These are phyloP conservation scores for Anguilla japonica DNA, from an alignment of 2,113 vertebrate species.

Conservation along the genomic window DNA sequence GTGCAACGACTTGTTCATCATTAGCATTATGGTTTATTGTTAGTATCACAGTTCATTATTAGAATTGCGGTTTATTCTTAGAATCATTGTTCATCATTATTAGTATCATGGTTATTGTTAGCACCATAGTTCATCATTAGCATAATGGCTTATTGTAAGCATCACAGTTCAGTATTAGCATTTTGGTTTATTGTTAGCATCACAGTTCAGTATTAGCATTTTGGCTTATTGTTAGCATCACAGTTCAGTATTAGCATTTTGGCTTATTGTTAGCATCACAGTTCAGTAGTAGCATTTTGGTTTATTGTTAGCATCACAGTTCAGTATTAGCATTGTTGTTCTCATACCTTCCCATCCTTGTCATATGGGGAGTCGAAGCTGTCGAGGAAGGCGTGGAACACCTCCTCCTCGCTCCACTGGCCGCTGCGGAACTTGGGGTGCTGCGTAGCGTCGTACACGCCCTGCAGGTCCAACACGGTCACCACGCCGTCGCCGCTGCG, in stretches of 20 bases:
- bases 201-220: background rate
- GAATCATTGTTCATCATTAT: background rate
- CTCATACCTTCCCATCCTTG: conserved; percentile 69
- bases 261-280: background rate
- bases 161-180: background rate
- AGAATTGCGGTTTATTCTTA: background rate
- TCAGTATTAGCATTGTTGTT: background rate
- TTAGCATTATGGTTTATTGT: background rate
- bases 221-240: background rate
- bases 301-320: background rate
- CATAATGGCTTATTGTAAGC: background rate
- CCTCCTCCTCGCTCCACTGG: conserved; percentile 69
- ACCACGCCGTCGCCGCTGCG: conserved; percentile 63
- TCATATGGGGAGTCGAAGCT: conserved; percentile 63
- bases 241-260: background rate
- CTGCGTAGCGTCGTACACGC: conserved; percentile 58
- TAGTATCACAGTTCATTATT: background rate
- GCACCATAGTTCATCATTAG: no score
- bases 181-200: background rate
- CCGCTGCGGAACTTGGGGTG: conserved; percentile 69
- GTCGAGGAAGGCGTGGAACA: conserved; percentile 66
- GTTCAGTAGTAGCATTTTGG: no score
- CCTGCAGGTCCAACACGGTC: conserved; percentile 66
- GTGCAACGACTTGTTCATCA: background rate
- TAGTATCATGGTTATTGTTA: background rate